Conservation (phyloP, 1,140 invertebrate species). For the Lasioglossum albipes region DNA sequence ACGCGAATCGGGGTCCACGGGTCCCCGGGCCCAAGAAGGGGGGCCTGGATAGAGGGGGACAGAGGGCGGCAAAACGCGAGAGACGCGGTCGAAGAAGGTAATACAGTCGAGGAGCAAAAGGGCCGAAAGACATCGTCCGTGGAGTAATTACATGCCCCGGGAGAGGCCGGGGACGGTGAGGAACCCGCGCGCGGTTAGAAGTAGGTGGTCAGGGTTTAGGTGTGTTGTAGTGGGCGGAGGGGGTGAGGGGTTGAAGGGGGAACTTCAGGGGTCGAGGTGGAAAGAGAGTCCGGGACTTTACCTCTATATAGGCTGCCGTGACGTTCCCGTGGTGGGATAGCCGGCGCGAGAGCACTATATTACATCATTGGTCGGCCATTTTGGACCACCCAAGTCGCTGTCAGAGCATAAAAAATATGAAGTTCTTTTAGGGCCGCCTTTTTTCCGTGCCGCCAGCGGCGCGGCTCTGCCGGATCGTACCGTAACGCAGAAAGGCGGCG, state of each 20-base stretch:
- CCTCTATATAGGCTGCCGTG: slow-evolving; percentile 61
- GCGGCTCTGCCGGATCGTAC: slow-evolving; percentile 69
- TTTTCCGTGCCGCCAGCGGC: slow-evolving; percentile 77
- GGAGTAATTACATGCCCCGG: slow-evolving; percentile 70
- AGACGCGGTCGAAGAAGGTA: slow-evolving; percentile 30
- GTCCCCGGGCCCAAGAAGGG: too few species aligned
- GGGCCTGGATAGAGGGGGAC: too few species aligned
- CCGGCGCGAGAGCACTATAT: slow-evolving; percentile 74
- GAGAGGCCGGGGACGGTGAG: slow-evolving; percentile 58
- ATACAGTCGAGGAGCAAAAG: slow-evolving; percentile 44
- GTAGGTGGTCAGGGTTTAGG: slow-evolving; percentile 61
- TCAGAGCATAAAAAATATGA: slow-evolving; percentile 81
- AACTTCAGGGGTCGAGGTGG: not conserved
- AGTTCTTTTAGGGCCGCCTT: slow-evolving; percentile 81
- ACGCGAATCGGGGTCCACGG: too few species aligned
- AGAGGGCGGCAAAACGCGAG: not conserved
- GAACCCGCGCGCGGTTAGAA: slow-evolving; percentile 59
- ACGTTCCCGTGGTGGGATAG: slow-evolving; percentile 49
- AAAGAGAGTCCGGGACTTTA: slow-evolving; percentile 41
- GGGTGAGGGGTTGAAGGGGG: not conserved
- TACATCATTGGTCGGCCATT: slow-evolving; percentile 81
- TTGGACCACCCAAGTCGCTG: slow-evolving; percentile 80
- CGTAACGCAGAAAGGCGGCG: slow-evolving; percentile 70
- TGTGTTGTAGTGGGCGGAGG: slow-evolving; percentile 12
- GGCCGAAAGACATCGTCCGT: slow-evolving; percentile 66